These are phyloP conservation scores for Monarcha castaneiventris DNA, from an alignment of 2,113 vertebrate genomes.

Conservation along the genomic window DNA sequence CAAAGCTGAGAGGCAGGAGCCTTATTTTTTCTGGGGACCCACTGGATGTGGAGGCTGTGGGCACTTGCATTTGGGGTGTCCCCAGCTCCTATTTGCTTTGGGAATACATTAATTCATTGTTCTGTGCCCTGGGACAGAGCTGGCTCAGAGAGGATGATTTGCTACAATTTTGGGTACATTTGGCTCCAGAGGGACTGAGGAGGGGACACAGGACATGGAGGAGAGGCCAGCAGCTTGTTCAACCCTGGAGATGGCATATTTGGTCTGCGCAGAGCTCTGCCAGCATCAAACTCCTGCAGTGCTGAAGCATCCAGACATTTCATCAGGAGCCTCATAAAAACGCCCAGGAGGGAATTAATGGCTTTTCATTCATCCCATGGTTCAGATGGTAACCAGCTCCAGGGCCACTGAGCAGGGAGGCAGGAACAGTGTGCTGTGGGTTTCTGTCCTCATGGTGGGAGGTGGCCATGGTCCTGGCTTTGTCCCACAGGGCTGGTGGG, in stretches of 20 bases:
- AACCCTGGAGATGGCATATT: not conserved
- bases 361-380: not conserved
- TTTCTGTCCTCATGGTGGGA: rapidly evolving
- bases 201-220: not conserved
- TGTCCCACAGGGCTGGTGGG: not conserved
- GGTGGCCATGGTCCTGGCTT: not conserved
- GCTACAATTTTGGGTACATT: not conserved
- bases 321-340: not conserved
- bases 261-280: rapidly evolving
- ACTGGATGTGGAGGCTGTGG: not conserved
- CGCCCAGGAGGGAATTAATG: not conserved
- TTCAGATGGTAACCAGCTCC: not conserved
- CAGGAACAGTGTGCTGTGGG: not conserved
- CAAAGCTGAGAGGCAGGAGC: not conserved
- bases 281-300: not conserved
- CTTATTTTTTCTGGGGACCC: not conserved
- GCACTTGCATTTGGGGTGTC: rapidly evolving
- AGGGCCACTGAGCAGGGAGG: not conserved
- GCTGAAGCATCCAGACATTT: not conserved
- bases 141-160: not conserved
- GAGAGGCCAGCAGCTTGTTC: not conserved
- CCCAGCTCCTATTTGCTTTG: not conserved
- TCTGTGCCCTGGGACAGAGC: not conserved
- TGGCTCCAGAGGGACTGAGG: not conserved
- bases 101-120: not conserved